phyloP scores from a whole-genome alignment of 2,113 vertebrate genomes.

The Syngnathus floridae region DNA sequence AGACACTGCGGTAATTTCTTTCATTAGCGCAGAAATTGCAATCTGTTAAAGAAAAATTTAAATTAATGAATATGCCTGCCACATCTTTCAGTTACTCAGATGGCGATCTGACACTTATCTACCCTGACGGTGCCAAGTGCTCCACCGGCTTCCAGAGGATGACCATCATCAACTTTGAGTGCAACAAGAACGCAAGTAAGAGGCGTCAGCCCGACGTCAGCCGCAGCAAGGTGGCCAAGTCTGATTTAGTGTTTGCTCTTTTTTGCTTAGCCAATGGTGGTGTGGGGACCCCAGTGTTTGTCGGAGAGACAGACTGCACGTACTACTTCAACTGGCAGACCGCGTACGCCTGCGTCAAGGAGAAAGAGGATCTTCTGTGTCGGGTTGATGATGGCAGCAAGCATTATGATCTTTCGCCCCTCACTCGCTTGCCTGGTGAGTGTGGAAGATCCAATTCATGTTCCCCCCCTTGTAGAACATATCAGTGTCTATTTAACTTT shows the following conservation, averaged over 20 bases:
- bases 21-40: too few relatives aligned
- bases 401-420: conserved; percentile 81
- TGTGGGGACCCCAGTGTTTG: conserved; percentile 77
- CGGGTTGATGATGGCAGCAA: conserved; percentile 70
- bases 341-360: conserved; percentile 80
- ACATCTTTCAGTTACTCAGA: conserved; percentile 81
- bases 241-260: not conserved
- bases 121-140: conserved; percentile 76
- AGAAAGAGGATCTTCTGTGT: conserved; percentile 84
- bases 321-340: conserved; percentile 95
- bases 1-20: conserved; percentile 77
- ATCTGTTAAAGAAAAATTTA: too few relatives aligned
- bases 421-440: conserved; percentile 80
- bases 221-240: not conserved
- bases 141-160: conserved; percentile 90
- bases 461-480: not conserved
- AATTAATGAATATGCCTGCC: too few relatives aligned
- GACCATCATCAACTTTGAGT: conserved; percentile 93
- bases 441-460: not conserved
- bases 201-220: not conserved
- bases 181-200: conserved; percentile 83
- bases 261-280: conserved; percentile 59
- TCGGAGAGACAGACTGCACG: conserved; percentile 86
- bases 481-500: not conserved
- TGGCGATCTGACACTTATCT: conserved; percentile 88